phyloP scores from a whole-genome alignment of 1,140 invertebrate genomes.

The Contarinia nasturtii region DNA sequence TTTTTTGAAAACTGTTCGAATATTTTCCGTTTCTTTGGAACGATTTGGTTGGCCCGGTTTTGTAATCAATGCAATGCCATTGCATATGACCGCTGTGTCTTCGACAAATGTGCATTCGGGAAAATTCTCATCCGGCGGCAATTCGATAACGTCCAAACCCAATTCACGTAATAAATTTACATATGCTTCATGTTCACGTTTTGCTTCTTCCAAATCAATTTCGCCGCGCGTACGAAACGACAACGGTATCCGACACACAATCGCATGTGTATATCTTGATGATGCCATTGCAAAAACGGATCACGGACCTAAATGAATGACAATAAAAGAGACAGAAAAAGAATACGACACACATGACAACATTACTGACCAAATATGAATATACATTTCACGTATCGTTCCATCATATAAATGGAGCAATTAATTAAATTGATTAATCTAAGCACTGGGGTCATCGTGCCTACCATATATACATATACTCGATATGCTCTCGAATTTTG shows the following conservation, averaged over 20 bases:
- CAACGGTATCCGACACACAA: slow-evolving; percentile 31
- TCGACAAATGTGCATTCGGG: slow-evolving; percentile 77
- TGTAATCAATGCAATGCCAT: slow-evolving; percentile 78
- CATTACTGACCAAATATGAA: too few species aligned
- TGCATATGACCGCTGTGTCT: slow-evolving; percentile 77
- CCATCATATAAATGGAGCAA: too few species aligned
- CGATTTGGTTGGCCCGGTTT: slow-evolving; percentile 48
- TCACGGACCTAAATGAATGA: too few species aligned
- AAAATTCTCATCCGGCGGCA: slow-evolving; percentile 66
- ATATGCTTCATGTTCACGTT: slow-evolving; percentile 65
- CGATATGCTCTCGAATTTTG: too few species aligned
- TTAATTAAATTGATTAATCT: too few species aligned
- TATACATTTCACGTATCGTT: too few species aligned
- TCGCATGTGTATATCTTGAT: too few species aligned
- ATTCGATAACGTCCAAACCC: slow-evolving; percentile 79
- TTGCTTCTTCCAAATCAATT: slow-evolving; percentile 56
- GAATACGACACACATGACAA: too few species aligned
- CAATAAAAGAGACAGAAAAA: too few species aligned
- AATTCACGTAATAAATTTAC: slow-evolving; percentile 58
- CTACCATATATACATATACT: too few species aligned
- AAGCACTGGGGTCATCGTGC: too few species aligned
- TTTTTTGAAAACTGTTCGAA: slow-evolving; percentile 51
- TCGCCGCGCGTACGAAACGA: slow-evolving; percentile 39
- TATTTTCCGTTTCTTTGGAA: slow-evolving; percentile 44
- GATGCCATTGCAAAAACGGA: too few species aligned